phyloP scores from a whole-genome alignment of 2,888 invertebrate species.

The Augochlorella aurata region DNA sequence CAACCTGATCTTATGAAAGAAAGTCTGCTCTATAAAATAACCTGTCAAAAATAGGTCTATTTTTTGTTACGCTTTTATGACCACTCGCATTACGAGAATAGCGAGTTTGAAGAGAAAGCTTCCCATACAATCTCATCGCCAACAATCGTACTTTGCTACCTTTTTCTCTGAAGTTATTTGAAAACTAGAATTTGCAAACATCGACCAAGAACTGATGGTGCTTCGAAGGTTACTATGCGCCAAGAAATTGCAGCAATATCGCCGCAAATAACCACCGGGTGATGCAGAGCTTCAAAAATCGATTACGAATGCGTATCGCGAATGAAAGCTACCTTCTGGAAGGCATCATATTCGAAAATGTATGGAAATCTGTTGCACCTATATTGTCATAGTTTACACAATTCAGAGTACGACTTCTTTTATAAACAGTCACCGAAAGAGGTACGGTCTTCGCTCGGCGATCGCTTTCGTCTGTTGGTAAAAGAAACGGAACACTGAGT shows the following conservation, averaged over 20 bases:
- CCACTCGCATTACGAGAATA: no score
- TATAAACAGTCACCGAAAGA: neutral
- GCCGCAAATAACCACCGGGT: neutral
- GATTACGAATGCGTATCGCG: constrained; percentile 1
- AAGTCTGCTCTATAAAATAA: no score
- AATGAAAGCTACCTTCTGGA: neutral
- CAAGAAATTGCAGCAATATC: constrained; percentile 1
- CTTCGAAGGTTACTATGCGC: neutral
- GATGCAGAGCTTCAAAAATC: constrained; percentile 3
- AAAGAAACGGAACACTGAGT: neutral
- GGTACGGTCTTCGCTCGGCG: neutral
- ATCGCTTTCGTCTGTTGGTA: neutral
- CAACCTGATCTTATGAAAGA: no score
- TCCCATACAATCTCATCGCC: no score
- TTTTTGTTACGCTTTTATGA: no score
- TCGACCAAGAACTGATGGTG: neutral
- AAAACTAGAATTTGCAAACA: neutral
- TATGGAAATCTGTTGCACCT: neutral
- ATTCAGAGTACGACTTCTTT: neutral
- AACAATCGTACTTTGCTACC: no score
- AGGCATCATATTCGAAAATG: neutral
- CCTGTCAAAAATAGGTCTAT: no score
- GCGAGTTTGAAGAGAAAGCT: no score
- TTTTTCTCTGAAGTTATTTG: neutral
- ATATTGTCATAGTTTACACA: neutral